Conservation (phyloP, 1,140 invertebrate genomes). For the Apis dorsata region DNA sequence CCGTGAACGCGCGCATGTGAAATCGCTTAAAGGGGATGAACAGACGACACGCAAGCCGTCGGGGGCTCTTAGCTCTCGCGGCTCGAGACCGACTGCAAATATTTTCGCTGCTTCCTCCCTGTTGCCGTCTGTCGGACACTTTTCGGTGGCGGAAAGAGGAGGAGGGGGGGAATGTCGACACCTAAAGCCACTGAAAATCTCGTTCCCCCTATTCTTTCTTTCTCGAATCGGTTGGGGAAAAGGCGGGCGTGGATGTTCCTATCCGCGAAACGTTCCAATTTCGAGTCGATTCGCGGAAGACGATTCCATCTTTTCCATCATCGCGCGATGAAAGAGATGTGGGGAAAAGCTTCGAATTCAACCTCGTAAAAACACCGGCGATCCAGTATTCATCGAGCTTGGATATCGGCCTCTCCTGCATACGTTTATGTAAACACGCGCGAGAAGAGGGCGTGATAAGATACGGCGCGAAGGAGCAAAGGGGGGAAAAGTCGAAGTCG, state of each 20-base stretch:
- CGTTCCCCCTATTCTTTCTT: background rate
- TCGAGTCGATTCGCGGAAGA: background rate
- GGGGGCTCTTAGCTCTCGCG: background rate
- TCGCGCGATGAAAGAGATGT: too few relatives aligned
- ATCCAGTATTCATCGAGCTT: background rate
- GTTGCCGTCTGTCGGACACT: background rate
- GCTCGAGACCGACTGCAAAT: background rate
- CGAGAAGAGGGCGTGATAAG: constrained; percentile 52
- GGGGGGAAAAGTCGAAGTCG: constrained; percentile 67
- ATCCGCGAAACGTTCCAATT: background rate
- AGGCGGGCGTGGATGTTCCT: background rate
- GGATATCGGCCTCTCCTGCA: background rate
- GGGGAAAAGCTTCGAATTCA: background rate
- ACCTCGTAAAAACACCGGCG: background rate
- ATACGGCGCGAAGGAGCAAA: constrained; percentile 56
- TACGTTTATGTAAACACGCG: constrained; percentile 36
- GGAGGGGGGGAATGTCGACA: background rate
- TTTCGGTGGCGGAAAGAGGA: background rate
- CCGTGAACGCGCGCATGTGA: constrained; percentile 56
- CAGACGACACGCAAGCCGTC: background rate
- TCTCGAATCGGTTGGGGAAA: background rate
- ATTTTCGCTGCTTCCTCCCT: constrained; percentile 16
- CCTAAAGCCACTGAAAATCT: constrained; percentile 1
- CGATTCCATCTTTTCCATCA: too few relatives aligned
- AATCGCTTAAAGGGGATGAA: constrained; percentile 65